phyloP scores from a whole-genome alignment of 1,140 invertebrate species.

The Aplysia californica region DNA sequence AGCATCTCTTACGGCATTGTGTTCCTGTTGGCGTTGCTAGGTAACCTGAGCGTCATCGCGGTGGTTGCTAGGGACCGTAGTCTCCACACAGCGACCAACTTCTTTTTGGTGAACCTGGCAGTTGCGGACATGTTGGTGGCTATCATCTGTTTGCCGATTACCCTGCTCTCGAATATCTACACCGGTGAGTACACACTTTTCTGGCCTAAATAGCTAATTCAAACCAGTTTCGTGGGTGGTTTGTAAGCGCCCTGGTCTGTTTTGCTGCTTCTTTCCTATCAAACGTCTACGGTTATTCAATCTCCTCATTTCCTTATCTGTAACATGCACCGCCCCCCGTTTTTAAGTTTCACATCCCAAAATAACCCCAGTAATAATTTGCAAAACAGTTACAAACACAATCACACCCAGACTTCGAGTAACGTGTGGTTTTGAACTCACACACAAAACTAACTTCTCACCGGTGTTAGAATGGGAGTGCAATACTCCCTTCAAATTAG shows the following conservation, averaged over 20 bases:
- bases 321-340: neutral
- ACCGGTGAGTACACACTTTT: conserved; percentile 41
- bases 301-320: too few species aligned
- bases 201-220: neutral
- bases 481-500: too few species aligned
- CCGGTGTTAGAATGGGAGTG: too few species aligned
- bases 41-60: conserved; percentile 87
- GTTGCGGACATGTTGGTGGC: conserved; percentile 92
- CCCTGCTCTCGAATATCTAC: conserved; percentile 73
- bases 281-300: too few species aligned
- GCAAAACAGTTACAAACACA: too few species aligned
- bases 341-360: neutral
- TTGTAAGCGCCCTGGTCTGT: neutral
- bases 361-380: neutral
- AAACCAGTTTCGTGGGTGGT: neutral
- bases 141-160: conserved; percentile 86
- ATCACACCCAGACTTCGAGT: too few species aligned
- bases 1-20: conserved; percentile 70
- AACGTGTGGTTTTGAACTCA: too few species aligned
- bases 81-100: conserved; percentile 92
- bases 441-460: too few species aligned
- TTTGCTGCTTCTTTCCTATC: neutral
- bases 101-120: conserved; percentile 92
- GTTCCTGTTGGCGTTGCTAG: conserved; percentile 82
- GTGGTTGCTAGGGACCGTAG: conserved; percentile 85